Evolutionary conservation across 2,888 invertebrate genomes (phyloP).

Genomic region (Coenonympha arcania): DNA sequence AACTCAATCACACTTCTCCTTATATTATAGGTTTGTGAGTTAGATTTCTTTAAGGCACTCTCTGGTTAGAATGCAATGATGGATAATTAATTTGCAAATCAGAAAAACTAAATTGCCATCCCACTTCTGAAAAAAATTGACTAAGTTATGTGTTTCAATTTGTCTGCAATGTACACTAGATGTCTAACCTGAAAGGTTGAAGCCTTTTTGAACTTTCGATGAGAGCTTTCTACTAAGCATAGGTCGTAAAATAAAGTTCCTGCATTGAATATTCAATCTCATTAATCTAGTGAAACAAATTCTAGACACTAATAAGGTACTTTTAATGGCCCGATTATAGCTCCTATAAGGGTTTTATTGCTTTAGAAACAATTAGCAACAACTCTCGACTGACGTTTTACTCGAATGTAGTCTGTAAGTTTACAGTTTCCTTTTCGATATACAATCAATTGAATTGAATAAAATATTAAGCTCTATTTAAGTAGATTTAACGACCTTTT

Average conservation of each 20-base stretch:
- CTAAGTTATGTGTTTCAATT: too few relatives aligned
- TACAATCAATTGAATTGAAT: background rate
- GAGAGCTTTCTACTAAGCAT: too few relatives aligned
- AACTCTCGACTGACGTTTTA: slow-evolving; percentile 13
- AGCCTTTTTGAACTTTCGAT: too few relatives aligned
- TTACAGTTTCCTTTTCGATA: slow-evolving; percentile 8
- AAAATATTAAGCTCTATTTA: background rate
- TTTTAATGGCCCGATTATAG: slow-evolving; percentile 46
- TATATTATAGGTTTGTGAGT: too few relatives aligned
- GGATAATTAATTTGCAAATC: too few relatives aligned
- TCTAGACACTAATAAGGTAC: slow-evolving; percentile 24
- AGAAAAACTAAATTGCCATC: too few relatives aligned
- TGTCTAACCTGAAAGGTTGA: too few relatives aligned
- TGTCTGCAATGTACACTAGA: too few relatives aligned
- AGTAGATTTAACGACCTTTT: background rate
- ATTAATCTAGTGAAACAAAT: slow-evolving; percentile 15
- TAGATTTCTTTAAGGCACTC: too few relatives aligned
- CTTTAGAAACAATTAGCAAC: slow-evolving; percentile 49
- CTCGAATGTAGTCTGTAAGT: background rate
- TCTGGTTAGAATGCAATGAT: too few relatives aligned
- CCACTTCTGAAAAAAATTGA: too few relatives aligned
- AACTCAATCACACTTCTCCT: too few relatives aligned
- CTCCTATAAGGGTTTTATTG: slow-evolving; percentile 52
- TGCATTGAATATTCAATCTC: slow-evolving; percentile 7
- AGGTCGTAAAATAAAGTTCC: background rate